Percentiles rank a stretch among this genome's conserved stretches.
These are phyloP conservation scores for Mnemiopsis leidyi DNA, from an alignment of 37 sponge, comb jelly and placozoan genomes.

Conservation along the genomic window DNA sequence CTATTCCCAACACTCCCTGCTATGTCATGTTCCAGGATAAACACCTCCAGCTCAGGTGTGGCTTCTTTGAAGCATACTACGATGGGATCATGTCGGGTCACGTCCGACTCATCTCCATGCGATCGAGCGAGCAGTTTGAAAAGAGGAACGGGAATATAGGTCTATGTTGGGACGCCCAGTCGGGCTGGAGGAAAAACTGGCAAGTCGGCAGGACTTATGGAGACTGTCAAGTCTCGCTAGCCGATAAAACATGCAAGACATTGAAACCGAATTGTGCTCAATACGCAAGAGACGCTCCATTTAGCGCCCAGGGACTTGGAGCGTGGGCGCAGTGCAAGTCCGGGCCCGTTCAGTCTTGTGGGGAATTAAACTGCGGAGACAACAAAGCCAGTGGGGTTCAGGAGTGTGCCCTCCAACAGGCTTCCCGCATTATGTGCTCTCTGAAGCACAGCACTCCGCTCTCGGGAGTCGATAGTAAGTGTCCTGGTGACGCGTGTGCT, in stretches of 20 bases:
- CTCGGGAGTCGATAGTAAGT: background rate
- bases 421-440: background rate
- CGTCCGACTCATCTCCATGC: background rate
- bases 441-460: background rate
- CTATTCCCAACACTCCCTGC: background rate
- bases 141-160: background rate
- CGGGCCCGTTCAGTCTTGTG: background rate
- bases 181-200: constrained; percentile 31
- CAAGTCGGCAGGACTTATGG: background rate
- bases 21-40: background rate
- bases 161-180: constrained; percentile 43
- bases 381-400: background rate
- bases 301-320: background rate
- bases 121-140: background rate
- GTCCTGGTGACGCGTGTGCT: constrained; percentile 26
- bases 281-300: background rate
- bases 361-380: background rate
- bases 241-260: background rate
- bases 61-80: background rate
- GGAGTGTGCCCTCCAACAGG: constrained; percentile 19
- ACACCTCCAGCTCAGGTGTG: background rate
- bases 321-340: background rate
- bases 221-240: background rate
- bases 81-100: constrained; percentile 52
- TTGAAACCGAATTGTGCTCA: background rate